Evolutionary conservation across 2,888 invertebrate species (phyloP).

Genomic region (Deilephila porcellus): DNA sequence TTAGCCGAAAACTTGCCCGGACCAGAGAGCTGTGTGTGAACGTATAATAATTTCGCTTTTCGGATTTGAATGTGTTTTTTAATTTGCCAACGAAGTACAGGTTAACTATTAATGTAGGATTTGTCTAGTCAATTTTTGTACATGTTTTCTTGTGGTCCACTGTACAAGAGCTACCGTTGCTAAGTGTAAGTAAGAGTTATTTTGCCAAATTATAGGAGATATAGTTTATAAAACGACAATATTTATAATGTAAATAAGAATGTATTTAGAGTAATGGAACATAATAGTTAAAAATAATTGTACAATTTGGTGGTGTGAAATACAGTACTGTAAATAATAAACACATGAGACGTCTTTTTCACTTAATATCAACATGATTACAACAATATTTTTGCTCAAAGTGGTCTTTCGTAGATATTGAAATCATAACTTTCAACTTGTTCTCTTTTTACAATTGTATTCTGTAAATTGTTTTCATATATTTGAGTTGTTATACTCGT

Average conservation of each 20-base stretch:
- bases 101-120: slow-evolving; percentile 47
- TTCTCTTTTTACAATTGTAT: not conserved
- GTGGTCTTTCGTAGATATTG: slow-evolving; percentile 5
- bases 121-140: slow-evolving; percentile 41
- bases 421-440: not conserved
- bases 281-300: slow-evolving; percentile 5
- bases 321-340: not conserved
- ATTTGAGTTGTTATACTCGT: too few relatives aligned
- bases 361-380: slow-evolving; percentile 3
- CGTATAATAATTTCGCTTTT: slow-evolving; percentile 37
- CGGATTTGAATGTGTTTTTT: slow-evolving; percentile 47
- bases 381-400: slow-evolving; percentile 20
- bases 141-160: slow-evolving; percentile 43
- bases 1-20: slow-evolving; percentile 94
- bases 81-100: slow-evolving; percentile 45
- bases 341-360: not conserved
- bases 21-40: slow-evolving; percentile 93
- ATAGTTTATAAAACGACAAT: slow-evolving; percentile 43
- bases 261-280: not conserved
- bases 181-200: slow-evolving; percentile 31
- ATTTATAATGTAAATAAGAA: slow-evolving; percentile 45
- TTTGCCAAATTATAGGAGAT: slow-evolving; percentile 43
- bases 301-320: slow-evolving; percentile 12
- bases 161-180: slow-evolving; percentile 29
- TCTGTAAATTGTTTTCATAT: slow-evolving; percentile 1